Base-by-base conservation (phyloP, 1,140 invertebrate species). In the Vanessa tameamea region DNA sequence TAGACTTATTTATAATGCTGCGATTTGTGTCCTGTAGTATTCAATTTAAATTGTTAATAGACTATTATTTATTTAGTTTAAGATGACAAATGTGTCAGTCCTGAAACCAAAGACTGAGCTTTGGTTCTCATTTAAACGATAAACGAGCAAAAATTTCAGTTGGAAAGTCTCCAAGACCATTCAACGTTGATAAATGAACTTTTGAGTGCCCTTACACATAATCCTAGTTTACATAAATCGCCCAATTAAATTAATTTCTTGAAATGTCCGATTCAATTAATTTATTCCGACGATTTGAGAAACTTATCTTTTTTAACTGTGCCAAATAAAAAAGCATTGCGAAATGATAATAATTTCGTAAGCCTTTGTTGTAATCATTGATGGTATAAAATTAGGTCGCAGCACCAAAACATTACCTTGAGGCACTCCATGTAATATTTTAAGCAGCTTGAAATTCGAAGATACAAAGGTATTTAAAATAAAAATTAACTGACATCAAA, bases 121-220 rank as follows among this genome's bases (percentile, higher is more conserved):
- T 73, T 70, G 72, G 47, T 74, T 68, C 75, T 74, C 48, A 78
- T 82, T 78, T 78, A 61, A 63, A 72, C 37, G 57, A 75, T 67
- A 75, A 70, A 65, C 72, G 70, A 79, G 75, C 75, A 74, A 81
- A 82, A 83, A 77, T 73, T 73, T 73, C 76, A 78, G 66, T 86
- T 86, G 84, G 81, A 84, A 55, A 61, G 67, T 67, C 70, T 86
- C 84, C 84, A 86, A 83, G 78, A 61, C 69, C 76, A 72, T 78
- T 81, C 63, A 77, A 73, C 72, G 61, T 72, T 83, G 81, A 84
- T 73, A 80, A 81, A 83, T 82, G 75, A 71, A 73, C 68, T 77
- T 71, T 79, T 73, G 74, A 80, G 76, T 68, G 57, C 66, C 68
- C 72, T 79, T 76, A 79, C 50, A 75, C 73, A 67, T 75, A 71